Percentiles rank a stretch among this genome's conserved stretches.
phyloP scores from a whole-genome alignment of 2,797 vertebrate genomes.

The Eulemur coronatus region DNA sequence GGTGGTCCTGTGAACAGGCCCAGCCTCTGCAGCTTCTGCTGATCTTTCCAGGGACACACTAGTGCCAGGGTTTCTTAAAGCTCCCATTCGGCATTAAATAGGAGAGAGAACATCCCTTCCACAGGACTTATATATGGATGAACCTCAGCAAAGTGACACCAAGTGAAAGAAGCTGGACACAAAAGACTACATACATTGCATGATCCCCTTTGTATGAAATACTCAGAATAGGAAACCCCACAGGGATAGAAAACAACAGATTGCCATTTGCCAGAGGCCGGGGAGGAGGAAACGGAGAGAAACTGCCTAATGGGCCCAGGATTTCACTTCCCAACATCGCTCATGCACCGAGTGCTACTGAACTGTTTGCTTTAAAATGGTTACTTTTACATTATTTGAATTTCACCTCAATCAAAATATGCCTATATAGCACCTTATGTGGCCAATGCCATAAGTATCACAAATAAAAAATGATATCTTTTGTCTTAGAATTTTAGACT shows the following conservation, averaged over 20 bases:
- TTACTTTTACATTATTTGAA: neutral
- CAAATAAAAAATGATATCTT: neutral
- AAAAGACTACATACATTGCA: neutral
- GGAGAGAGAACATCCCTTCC: neutral
- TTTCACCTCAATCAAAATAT: neutral
- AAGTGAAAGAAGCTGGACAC: neutral
- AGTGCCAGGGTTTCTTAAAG: neutral
- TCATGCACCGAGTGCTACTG: neutral
- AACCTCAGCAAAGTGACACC: neutral
- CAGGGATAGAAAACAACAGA: neutral
- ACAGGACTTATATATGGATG: neutral
- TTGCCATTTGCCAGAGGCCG: neutral
- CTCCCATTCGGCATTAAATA: neutral
- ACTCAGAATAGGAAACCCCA: neutral
- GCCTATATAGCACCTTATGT: neutral
- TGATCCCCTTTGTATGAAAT: neutral
- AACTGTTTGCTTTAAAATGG: neutral
- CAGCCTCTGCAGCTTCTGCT: too few species aligned
- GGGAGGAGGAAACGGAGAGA: neutral
- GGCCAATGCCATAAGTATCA: neutral
- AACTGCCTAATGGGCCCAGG: neutral
- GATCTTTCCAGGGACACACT: neutral
- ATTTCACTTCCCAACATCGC: accelerated
- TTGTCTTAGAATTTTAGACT: neutral
- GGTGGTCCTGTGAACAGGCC: neutral